Evolutionary conservation across 2,888 invertebrate genomes (phyloP).

Genomic region (Thereva unica): DNA sequence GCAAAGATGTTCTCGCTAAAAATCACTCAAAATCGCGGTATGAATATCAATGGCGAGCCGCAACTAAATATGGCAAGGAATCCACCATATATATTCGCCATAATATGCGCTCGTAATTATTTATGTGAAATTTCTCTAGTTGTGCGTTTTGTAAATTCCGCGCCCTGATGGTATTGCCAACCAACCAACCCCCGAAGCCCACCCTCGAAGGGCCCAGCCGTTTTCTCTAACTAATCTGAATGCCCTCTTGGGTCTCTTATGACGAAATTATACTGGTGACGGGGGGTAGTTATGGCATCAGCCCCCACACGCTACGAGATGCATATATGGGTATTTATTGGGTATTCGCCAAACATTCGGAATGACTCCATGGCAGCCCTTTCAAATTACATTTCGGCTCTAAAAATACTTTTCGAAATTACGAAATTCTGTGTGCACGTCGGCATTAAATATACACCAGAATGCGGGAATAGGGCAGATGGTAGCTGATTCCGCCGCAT

Average conservation of each 20-base stretch:
- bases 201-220: not conserved
- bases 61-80: constrained; percentile 4
- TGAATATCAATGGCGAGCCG: constrained; percentile 25
- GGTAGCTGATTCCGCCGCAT: not conserved
- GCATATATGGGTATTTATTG: constrained; percentile 2
- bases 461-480: not conserved
- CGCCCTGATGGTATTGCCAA: constrained; percentile 11
- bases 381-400: constrained; percentile 11
- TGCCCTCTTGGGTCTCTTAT: constrained; percentile 1
- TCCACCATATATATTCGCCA: not conserved
- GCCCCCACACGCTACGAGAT: too few relatives aligned
- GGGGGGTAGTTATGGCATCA: not conserved
- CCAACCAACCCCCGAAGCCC: not conserved
- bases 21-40: constrained; percentile 11
- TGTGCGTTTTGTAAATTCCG: constrained; percentile 24
- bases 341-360: not conserved
- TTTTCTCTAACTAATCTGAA: not conserved
- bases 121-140: constrained; percentile 28
- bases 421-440: constrained; percentile 17
- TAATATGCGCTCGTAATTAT: constrained; percentile 25
- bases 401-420: constrained; percentile 28
- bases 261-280: constrained; percentile 7
- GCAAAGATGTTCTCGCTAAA: constrained; percentile 16
- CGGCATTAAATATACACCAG: constrained; percentile 13
- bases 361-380: constrained; percentile 1